These are phyloP conservation scores for Mormyrus iriodes DNA, from an alignment of 2,113 vertebrate species.

Conservation along the genomic window DNA sequence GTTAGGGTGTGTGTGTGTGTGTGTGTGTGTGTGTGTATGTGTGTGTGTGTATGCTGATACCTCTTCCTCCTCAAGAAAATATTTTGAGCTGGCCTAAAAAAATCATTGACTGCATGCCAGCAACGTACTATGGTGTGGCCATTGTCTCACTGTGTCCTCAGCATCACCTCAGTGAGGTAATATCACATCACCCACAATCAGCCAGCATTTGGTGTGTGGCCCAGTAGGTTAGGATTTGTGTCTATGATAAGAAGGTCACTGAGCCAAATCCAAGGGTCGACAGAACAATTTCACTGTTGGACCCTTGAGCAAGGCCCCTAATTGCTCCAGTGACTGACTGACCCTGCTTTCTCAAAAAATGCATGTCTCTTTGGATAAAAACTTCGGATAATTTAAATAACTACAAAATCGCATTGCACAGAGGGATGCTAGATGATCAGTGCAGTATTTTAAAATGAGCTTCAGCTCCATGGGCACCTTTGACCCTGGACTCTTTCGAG, in stretches of 20 bases:
- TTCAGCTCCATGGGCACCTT: not conserved
- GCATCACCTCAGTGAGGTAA: not conserved
- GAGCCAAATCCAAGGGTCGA: not conserved
- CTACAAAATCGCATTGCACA: not conserved
- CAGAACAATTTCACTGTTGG: not conserved
- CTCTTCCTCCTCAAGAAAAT: not conserved
- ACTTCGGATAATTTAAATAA: not conserved
- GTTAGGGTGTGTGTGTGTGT: not conserved
- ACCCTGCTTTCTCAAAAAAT: not conserved
- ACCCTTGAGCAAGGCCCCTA: not conserved
- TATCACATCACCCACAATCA: not conserved
- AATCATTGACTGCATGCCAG: not conserved
- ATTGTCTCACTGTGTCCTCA: not conserved
- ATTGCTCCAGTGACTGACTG: not conserved
- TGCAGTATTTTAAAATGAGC: not conserved
- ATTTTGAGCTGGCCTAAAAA: not conserved
- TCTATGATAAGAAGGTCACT: not conserved
- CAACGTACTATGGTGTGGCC: not conserved
- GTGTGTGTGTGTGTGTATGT: not conserved
- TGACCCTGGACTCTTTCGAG: not conserved
- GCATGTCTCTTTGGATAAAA: not conserved
- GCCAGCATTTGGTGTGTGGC: not conserved
- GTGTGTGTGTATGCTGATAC: not conserved
- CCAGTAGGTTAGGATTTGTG: not conserved
- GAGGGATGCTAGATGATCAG: not conserved